Base-by-base conservation (phyloP, 1,140 invertebrate genomes). In the Bombus fervidus region DNA sequence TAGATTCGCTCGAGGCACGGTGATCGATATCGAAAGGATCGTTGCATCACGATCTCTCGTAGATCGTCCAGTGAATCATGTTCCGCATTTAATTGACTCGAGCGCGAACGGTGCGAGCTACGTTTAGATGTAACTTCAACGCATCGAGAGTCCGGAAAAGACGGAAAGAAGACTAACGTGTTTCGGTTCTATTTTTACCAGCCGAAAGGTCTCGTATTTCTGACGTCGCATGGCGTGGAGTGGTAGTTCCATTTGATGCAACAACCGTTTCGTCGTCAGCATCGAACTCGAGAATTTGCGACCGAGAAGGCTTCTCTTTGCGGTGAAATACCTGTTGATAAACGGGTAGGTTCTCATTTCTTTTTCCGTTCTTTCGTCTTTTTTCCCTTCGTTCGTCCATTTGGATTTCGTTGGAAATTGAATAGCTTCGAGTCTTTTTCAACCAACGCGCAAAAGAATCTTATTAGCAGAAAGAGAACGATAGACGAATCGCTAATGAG, bases 61-160 rank as follows among this genome's bases (percentile, higher is more conserved):
- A 59, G 78, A 81, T 85, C 71, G 25, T 81, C 57, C 68, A 80
- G 79, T 85, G 84, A 85, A 85, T 85, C 84, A 85, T 59, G 79
- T 81, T 81, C 84, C 84, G 84, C 71, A 85, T 85, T 85, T 85
- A 85, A 85, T 85, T 85, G 84, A 78, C 83, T 79, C 82, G 75
- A 72, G 77, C 62, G 68, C 53, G 66, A 53, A 22, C 8, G 83
- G 8, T 53, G 18, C 28, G 83, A 2, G 83, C 76, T 47, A 39
- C 77, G 83, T 85, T 85, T 73, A 85, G 83, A 85, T 39, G 82
- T 71, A 79, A 84, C 82, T 43, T 83, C 75, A 37, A 80, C 76
- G 64, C 68, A 28, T 25, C 53, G 31, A 59, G 83, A 64, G 83
- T 85, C 28, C 83, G 83, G 83, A 85, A 85, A 85, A 85, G 83